Conservation (phyloP, 2,113 vertebrate genomes). For the Xiphorhynchus elegans region DNA sequence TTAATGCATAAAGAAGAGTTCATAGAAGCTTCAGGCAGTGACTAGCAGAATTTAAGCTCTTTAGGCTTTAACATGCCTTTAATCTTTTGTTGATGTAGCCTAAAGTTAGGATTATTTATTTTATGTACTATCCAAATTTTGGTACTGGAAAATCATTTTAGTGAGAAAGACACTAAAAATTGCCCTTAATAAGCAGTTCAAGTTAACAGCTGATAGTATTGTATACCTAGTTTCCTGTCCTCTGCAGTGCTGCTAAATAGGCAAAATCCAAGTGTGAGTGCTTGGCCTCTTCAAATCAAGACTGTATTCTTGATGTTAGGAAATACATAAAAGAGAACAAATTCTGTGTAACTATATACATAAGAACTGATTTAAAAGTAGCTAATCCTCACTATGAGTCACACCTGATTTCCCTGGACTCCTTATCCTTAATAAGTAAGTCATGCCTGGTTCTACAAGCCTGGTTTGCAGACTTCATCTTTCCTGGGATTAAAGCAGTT, state of each 20-base stretch:
- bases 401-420: slow-evolving; percentile 20
- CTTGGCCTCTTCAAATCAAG: not conserved
- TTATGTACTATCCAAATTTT: slow-evolving; percentile 8
- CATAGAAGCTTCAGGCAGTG: not conserved
- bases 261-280: not conserved
- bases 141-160: slow-evolving; percentile 42
- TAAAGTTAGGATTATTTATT: slow-evolving; percentile 53
- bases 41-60: slow-evolving; percentile 41
- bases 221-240: not conserved
- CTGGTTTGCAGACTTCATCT: not conserved
- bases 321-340: not conserved
- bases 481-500: slow-evolving; percentile 2
- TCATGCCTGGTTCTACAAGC: not conserved
- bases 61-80: slow-evolving; percentile 48
- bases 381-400: not conserved
- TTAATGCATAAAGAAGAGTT: not conserved
- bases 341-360: not conserved
- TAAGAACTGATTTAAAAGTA: slow-evolving; percentile 40
- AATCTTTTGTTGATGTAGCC: slow-evolving; percentile 45
- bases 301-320: not conserved
- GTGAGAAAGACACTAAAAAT: not conserved
- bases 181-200: not conserved
- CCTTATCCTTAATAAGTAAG: not conserved
- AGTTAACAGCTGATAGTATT: not conserved
- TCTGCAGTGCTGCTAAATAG: not conserved